These are phyloP conservation scores for Neuroterus valhalla DNA, from an alignment of 1,140 invertebrate genomes.

Conservation along the genomic window DNA sequence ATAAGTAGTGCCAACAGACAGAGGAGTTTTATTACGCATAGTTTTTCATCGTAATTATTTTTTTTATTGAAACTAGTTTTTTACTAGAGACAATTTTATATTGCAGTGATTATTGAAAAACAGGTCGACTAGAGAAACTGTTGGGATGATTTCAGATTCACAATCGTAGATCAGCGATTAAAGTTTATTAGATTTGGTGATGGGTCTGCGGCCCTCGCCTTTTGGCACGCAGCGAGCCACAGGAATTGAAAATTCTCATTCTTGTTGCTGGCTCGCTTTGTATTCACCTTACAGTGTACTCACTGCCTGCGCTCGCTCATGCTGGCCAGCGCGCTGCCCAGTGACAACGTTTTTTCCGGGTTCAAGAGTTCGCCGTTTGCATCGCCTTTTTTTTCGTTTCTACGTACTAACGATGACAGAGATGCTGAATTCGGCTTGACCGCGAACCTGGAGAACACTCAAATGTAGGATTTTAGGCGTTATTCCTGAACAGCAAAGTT, in stretches of 20 bases:
- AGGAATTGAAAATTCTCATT: slow-evolving; percentile 39
- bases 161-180: slow-evolving; percentile 14
- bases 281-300: slow-evolving; percentile 64
- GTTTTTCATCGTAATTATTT: no score
- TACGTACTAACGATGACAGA: not conserved
- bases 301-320: slow-evolving; percentile 72
- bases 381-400: slow-evolving; percentile 25
- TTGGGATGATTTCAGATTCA: slow-evolving; percentile 23
- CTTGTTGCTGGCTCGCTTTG: slow-evolving; percentile 55
- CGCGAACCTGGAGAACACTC: slow-evolving; percentile 58
- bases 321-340: slow-evolving; percentile 68
- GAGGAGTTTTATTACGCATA: not conserved
- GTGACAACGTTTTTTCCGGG: slow-evolving; percentile 64
- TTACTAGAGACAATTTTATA: no score
- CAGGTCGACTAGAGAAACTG: not conserved
- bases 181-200: slow-evolving; percentile 11
- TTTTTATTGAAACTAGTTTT: no score
- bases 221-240: slow-evolving; percentile 52
- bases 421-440: slow-evolving; percentile 11
- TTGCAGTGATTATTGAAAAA: no score
- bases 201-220: slow-evolving; percentile 42
- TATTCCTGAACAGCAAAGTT: no score
- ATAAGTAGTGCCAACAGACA: not conserved
- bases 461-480: slow-evolving; percentile 42
- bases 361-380: slow-evolving; percentile 38